These are phyloP conservation scores for Rhinoraja longicauda DNA, from an alignment of 2,797 vertebrate genomes.

Conservation along the genomic window DNA sequence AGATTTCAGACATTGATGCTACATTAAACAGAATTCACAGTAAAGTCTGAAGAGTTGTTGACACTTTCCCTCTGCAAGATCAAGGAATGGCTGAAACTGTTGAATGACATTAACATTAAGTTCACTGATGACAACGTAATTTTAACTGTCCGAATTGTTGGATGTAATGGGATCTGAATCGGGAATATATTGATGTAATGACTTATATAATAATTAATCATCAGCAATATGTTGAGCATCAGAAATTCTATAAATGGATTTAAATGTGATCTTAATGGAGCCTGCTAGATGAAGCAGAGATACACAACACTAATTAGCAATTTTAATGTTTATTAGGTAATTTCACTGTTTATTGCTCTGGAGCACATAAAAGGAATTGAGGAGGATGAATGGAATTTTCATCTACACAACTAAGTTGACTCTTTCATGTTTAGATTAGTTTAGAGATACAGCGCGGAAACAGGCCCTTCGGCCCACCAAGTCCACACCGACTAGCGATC, in stretches of 20 bases:
- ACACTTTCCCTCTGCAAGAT: conserved; percentile 55
- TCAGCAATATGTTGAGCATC: not conserved
- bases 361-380: not conserved
- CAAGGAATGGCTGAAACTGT: conserved; percentile 66
- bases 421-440: not conserved
- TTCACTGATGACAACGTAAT: not conserved
- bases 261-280: conserved; percentile 8
- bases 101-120: no score
- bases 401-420: not conserved
- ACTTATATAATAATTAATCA: not conserved
- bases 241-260: conserved; percentile 16
- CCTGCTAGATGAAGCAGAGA: conserved; percentile 10
- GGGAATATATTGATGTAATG: not conserved
- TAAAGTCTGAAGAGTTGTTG: conserved; percentile 60
- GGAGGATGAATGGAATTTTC: not conserved
- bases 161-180: not conserved
- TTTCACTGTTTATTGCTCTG: conserved; percentile 21
- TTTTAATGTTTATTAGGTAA: conserved; percentile 33
- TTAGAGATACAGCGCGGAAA: no score
- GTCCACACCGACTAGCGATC: no score
- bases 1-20: not conserved
- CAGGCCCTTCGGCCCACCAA: no score
- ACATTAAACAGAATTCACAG: conserved; percentile 47
- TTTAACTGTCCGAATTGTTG: not conserved
- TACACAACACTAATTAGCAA: conserved; percentile 25